phyloP scores from a whole-genome alignment of 2,113 vertebrate genomes.

The Heterotilapia buettikoferi region DNA sequence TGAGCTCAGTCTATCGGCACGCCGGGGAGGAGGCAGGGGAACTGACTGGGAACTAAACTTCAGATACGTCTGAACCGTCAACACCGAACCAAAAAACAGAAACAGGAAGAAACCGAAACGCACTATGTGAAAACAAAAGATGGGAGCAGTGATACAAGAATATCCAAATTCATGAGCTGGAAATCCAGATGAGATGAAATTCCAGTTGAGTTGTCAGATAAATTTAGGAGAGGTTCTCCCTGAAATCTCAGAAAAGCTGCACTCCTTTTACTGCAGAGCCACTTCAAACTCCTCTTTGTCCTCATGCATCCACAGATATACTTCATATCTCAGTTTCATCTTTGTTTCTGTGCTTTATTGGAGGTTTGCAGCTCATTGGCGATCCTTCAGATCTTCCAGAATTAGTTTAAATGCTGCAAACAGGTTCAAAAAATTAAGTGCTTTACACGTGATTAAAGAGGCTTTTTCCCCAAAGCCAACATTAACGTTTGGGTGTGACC shows the following conservation, averaged over 20 bases:
- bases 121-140: neutral
- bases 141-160: neutral
- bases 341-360: neutral
- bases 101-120: neutral
- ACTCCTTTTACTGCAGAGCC: neutral
- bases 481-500: neutral
- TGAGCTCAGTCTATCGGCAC: neutral
- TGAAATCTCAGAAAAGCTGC: neutral
- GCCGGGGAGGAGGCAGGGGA: neutral
- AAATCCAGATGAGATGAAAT: neutral
- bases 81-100: neutral
- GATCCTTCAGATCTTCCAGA: neutral
- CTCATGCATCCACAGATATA: neutral
- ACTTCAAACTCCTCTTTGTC: neutral
- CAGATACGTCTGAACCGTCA: neutral
- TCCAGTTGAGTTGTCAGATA: neutral
- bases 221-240: neutral
- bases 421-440: neutral
- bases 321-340: neutral
- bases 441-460: neutral
- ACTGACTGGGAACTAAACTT: neutral
- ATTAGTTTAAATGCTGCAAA: neutral
- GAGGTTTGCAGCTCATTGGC: neutral
- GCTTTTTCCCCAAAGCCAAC: neutral
- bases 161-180: neutral